Evolutionary conservation across 2,888 invertebrate genomes (phyloP), one percentile per base, ranked within the genome.

Genomic region (Drosophila mulleri): DNA sequence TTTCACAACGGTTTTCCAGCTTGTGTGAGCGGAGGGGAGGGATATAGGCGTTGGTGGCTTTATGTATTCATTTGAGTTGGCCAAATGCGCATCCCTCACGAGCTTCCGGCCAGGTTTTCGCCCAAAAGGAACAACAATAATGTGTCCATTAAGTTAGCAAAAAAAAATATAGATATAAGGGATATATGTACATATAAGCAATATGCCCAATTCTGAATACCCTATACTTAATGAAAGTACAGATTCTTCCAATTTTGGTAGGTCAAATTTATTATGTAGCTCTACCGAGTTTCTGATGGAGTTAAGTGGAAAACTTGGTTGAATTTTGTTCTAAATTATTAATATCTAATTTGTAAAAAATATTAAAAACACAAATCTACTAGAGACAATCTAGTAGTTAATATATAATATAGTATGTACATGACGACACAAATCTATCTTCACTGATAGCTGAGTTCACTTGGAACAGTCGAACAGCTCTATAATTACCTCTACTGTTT

Each of bases 21-120:
- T 2, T 6, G 50, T 42, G 29, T n/a, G 3, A 4, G 7, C 3
- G 3, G 7, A 26, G 26, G 4, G 4, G 20, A 7, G 4, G 3
- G 35, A 18, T 1, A 16, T 14, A 14, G 52, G 35, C 4, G 52
- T 39, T 53, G 54, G 14, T 35, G 20, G 58, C 41, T 64, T 67
- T 57, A 61, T 74, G 61, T 79, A 75, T 69, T 58, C 58, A 75
- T 79, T 76, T 76, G 23, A 57, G 61, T 32, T 75, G 65, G 45
- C 64, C 76, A 76, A 88, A 83, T 88, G 84, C 65, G 74, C 18
- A 72, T 57, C 60, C 71, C 82, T 75, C 83, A 83, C 83, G 83
- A 89, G 89, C 52, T 83, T 83, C 83, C 89, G 89, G 71, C 44
- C 57, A 48, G 45, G 5, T 60, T 47, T 52, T 61, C 47, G 42